Percentiles rank a stretch among this genome's conserved stretches.
Conservation (phyloP, 2,797 vertebrate species). For the Propithecus deckenii region DNA sequence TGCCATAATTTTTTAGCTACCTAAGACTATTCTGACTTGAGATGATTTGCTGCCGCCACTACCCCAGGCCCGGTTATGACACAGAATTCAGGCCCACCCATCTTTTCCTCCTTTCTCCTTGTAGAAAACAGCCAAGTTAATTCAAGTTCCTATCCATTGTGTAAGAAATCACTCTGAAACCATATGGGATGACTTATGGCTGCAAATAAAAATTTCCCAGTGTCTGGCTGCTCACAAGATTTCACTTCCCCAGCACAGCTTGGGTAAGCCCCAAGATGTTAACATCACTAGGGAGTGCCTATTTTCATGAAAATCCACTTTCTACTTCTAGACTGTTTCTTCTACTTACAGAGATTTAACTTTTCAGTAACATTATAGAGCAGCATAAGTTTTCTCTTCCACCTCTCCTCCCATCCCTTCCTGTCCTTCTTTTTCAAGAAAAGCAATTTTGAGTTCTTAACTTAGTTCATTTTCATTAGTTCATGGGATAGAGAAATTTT, state of each 20-base stretch:
- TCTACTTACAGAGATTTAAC: not conserved
- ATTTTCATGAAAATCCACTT: slow-evolving; percentile 55
- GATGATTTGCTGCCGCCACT: slow-evolving; percentile 28
- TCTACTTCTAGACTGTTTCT: slow-evolving; percentile 26
- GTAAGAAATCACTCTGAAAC: slow-evolving; percentile 61
- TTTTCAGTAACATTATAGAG: not conserved
- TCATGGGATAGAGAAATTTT: not conserved
- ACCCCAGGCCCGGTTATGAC: not conserved
- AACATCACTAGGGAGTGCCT: not conserved
- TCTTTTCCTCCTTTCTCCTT: not conserved
- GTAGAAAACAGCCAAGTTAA: slow-evolving; percentile 50
- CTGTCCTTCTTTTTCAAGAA: not conserved
- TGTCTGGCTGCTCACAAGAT: slow-evolving; percentile 65
- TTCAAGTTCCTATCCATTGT: slow-evolving; percentile 30
- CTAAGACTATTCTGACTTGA: not conserved
- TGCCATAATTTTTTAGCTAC: slow-evolving; percentile 8
- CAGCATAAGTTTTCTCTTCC: not conserved
- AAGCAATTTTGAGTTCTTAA: not conserved
- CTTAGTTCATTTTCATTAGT: not conserved
- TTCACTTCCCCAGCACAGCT: slow-evolving; percentile 49
- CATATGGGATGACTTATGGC: slow-evolving; percentile 70
- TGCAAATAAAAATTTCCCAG: slow-evolving; percentile 62
- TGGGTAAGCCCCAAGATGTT: slow-evolving; percentile 48
- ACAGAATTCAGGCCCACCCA: not conserved
- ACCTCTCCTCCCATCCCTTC: not conserved